Base-by-base conservation (phyloP, 2,113 vertebrate species). In the Mobula hypostoma region DNA sequence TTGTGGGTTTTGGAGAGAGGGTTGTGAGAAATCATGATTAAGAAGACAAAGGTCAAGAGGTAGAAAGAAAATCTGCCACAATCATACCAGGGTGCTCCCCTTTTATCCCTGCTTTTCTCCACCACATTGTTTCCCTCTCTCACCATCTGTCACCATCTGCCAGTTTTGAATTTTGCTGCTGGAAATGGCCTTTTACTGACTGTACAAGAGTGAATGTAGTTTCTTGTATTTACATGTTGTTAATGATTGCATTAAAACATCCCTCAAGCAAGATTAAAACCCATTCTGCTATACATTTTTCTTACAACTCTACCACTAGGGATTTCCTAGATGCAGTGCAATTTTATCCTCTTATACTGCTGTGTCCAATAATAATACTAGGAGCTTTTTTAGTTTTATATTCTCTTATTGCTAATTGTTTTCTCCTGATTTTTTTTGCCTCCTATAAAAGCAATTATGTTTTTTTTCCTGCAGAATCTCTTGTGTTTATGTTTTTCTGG, bases 61-160 rank as follows among this genome's bases (percentile, higher is more conserved):
- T 90, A 68, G 32, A 5, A 12, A 14, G 5, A 56, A 40, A 15
- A 32, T 32, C 90, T 74, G 90, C 36, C 68, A 29, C 90, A 24
- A 2, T 7, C 90, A 72, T 93, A 68, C 48, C 19, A 48, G 90
- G 90, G 63, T 19, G 40, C 36, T 91, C 12, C 24, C 36, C 24
- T 40, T 93, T 93, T 93, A 74, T 19, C 19, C 66, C 19, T 76
- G 91, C 9, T 74, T 27, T 76, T 93, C 91, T 72, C 36, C 56
- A 93, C 12, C 7, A 93, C 91, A 72, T 93, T 72, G 66, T 70
- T 48, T 93, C 36, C 36, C 91, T 93, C 70, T 93, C 48, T 76
- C 91, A 93, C 91, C 91, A 76, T 93, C 91, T 93, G 91, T 56
- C 70, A 93, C 91, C 91, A 93, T 93, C 91, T 93, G 91, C 70